These are phyloP conservation scores for Paedocypris micromegethes DNA, from an alignment of 2,797 vertebrate genomes.

Conservation along the genomic window DNA sequence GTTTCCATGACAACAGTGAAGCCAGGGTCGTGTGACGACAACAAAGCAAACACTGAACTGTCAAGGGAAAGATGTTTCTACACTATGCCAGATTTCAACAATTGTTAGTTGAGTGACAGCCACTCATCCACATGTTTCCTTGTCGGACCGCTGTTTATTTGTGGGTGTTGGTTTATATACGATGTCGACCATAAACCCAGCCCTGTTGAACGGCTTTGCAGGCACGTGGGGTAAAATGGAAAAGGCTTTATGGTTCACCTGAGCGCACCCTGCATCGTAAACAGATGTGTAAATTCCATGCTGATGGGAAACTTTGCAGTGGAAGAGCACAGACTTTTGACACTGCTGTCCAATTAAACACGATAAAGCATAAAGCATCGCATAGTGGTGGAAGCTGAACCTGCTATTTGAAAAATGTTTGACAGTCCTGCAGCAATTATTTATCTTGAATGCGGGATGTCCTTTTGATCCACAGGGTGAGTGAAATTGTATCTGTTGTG, in stretches of 20 bases:
- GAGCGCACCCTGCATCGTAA: slow-evolving; percentile 9
- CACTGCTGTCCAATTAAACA: slow-evolving; percentile 12
- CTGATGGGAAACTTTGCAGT: slow-evolving; percentile 16
- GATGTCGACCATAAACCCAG: neutral
- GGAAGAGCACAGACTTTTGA: slow-evolving; percentile 34
- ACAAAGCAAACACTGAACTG: slow-evolving; percentile 24
- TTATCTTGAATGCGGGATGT: too few relatives aligned
- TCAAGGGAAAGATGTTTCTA: slow-evolving; percentile 17
- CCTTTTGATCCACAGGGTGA: too few relatives aligned
- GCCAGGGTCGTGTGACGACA: slow-evolving; percentile 42
- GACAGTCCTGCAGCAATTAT: too few relatives aligned
- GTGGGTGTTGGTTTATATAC: neutral
- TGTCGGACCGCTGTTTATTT: neutral
- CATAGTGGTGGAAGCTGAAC: slow-evolving; percentile 3
- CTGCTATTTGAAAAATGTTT: neutral
- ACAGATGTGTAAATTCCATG: slow-evolving; percentile 20
- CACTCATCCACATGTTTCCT: slow-evolving; percentile 13
- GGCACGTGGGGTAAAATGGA: slow-evolving; percentile 19
- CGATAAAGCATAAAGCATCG: neutral
- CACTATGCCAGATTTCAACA: slow-evolving; percentile 10
- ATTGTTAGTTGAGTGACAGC: neutral
- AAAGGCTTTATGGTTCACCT: slow-evolving; percentile 28
- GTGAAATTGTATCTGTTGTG: too few relatives aligned
- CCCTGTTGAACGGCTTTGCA: neutral
- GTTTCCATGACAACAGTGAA: slow-evolving; percentile 65